Percentiles rank a stretch among this genome's conserved stretches.
These are phyloP conservation scores for Pammene aurita DNA, from an alignment of 2,888 invertebrate species.

Conservation along the genomic window DNA sequence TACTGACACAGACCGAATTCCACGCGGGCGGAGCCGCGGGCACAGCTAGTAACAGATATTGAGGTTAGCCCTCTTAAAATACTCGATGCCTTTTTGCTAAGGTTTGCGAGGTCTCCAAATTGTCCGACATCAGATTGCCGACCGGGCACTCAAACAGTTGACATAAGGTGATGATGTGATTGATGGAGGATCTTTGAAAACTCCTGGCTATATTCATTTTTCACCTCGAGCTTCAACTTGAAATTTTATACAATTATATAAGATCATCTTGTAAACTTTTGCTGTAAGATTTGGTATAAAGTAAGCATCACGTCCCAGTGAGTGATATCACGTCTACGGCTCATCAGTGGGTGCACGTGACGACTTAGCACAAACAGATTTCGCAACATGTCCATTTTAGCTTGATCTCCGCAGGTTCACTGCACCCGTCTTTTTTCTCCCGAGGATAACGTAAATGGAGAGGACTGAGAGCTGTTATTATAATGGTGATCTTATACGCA, in stretches of 20 bases:
- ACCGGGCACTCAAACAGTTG: too few relatives aligned
- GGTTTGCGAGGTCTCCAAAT: too few relatives aligned
- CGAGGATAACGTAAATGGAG: constrained; percentile 50
- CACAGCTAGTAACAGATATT: too few relatives aligned
- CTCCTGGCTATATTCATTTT: background rate
- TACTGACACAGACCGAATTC: too few relatives aligned
- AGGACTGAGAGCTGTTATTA: constrained; percentile 57
- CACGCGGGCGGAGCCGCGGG: too few relatives aligned
- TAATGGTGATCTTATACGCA: constrained; percentile 74
- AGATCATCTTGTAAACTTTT: constrained; percentile 54
- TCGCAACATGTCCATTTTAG: constrained; percentile 68
- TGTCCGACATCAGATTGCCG: too few relatives aligned
- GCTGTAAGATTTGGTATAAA: constrained; percentile 71
- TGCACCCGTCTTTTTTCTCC: constrained; percentile 45
- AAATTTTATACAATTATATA: constrained; percentile 31
- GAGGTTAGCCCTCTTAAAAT: too few relatives aligned
- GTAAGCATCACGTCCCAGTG: constrained; percentile 77
- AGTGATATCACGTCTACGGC: constrained; percentile 82
- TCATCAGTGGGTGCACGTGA: constrained; percentile 82
- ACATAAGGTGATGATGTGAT: too few relatives aligned
- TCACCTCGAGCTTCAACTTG: background rate
- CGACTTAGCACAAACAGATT: constrained; percentile 82
- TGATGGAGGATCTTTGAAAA: background rate
- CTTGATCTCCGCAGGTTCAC: constrained; percentile 54
- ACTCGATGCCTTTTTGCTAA: too few relatives aligned